These are phyloP conservation scores for Amblyraja radiata DNA, from an alignment of 2,797 vertebrate genomes.

Conservation along the genomic window DNA sequence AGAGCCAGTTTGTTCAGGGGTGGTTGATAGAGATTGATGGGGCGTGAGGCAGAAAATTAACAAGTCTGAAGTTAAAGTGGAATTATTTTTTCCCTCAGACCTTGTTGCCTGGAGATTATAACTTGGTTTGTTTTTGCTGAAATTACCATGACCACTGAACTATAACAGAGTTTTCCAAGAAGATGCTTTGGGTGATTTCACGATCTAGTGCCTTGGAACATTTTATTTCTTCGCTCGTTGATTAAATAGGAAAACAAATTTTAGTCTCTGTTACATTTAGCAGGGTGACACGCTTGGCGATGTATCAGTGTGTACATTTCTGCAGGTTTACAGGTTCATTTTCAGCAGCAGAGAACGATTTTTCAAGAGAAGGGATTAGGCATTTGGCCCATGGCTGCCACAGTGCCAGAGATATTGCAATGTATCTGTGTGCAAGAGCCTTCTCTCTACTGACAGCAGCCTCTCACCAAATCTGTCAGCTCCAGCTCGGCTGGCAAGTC, in stretches of 20 bases:
- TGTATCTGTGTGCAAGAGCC: neutral
- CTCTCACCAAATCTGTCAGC: neutral
- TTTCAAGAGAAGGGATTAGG: neutral
- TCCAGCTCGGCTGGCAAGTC: neutral
- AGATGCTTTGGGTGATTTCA: slow-evolving; percentile 29
- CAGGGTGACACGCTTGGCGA: neutral
- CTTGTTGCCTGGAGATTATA: neutral
- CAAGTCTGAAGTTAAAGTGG: neutral
- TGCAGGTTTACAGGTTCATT: neutral
- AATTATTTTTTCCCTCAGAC: neutral
- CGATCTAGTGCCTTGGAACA: neutral
- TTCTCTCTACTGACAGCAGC: neutral
- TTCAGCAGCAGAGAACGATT: too few species aligned
- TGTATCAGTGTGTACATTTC: neutral
- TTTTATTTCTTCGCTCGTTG: slow-evolving; percentile 25
- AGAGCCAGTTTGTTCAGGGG: neutral
- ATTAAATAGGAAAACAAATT: slow-evolving; percentile 8
- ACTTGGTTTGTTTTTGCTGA: slow-evolving; percentile 14
- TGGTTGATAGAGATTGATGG: neutral
- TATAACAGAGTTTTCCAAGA: neutral
- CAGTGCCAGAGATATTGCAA: neutral
- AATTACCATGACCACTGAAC: neutral
- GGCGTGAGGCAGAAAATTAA: neutral
- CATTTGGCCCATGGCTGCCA: neutral
- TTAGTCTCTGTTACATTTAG: neutral